Evolutionary conservation across 2,888 invertebrate genomes (phyloP).

Genomic region (Brenthis hecate): DNA sequence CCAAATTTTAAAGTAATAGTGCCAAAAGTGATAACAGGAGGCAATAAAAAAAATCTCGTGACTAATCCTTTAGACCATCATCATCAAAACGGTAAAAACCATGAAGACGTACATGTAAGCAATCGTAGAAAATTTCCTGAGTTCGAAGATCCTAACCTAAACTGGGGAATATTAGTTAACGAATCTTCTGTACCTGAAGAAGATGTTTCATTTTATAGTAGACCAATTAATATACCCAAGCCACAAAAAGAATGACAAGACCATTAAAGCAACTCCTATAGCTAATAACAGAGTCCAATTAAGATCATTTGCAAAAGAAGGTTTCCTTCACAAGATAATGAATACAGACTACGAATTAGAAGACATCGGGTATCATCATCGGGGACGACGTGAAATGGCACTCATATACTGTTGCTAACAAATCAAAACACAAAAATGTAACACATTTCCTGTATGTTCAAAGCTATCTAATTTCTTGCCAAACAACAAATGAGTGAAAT

Average conservation of each 20-base stretch:
- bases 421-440: conserved; percentile 28
- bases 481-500: neutral
- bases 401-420: conserved; percentile 37
- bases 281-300: too few relatives aligned
- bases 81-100: neutral
- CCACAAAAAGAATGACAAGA: neutral
- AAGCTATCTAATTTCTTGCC: conserved; percentile 12
- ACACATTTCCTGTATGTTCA: conserved; percentile 31
- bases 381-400: conserved; percentile 32
- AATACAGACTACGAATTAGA: neutral
- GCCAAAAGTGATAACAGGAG: too few relatives aligned
- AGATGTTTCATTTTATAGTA: conserved; percentile 34
- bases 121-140: conserved; percentile 45
- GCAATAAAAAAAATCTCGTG: too few relatives aligned
- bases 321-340: neutral
- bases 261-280: neutral
- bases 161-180: conserved; percentile 62
- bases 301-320: neutral
- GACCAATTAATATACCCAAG: conserved; percentile 39
- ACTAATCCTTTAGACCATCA: neutral
- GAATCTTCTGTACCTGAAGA: conserved; percentile 41
- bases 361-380: neutral
- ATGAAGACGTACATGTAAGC: neutral
- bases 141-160: conserved; percentile 62
- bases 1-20: too few relatives aligned